Evolutionary conservation across 2,888 invertebrate genomes (phyloP).

Genomic region (Drosophila ezoana): DNA sequence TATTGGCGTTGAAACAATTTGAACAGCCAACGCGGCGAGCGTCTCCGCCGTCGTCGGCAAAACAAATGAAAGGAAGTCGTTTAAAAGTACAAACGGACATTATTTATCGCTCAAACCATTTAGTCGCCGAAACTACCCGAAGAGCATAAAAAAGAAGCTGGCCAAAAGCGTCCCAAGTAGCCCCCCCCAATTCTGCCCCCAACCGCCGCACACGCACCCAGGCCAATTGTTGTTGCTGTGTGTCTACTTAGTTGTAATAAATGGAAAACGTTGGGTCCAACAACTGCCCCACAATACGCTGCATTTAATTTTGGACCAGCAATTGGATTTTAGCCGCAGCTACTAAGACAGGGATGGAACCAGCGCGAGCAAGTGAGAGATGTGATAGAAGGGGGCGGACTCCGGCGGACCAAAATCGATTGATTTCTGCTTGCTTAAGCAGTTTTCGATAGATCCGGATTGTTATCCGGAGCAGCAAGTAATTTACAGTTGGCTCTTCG

Average conservation of each 20-base stretch:
- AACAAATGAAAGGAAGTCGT: constrained; percentile 84
- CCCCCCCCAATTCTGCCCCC: constrained; percentile 2
- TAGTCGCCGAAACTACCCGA: constrained; percentile 70
- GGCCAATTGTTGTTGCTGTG: constrained; percentile 60
- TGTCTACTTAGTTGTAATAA: constrained; percentile 76
- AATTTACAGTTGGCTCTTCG: constrained; percentile 61
- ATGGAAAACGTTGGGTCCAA: constrained; percentile 59
- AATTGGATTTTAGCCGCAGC: constrained; percentile 69
- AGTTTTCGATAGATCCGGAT: constrained; percentile 52
- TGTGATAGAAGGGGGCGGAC: background rate
- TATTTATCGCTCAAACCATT: constrained; percentile 84
- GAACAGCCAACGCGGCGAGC: constrained; percentile 53
- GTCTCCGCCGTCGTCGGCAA: constrained; percentile 37
- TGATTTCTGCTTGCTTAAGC: constrained; percentile 76
- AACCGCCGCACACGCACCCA: background rate
- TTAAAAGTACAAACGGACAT: constrained; percentile 85
- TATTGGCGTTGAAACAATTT: constrained; percentile 84
- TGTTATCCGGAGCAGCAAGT: constrained; percentile 39
- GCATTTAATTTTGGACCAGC: constrained; percentile 69
- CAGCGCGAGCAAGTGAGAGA: background rate
- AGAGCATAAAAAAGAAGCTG: constrained; percentile 43
- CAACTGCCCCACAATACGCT: constrained; percentile 54
- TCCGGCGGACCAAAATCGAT: constrained; percentile 57
- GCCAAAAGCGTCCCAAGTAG: constrained; percentile 32
- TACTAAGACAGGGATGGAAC: constrained; percentile 37